Evolutionary conservation across 1,140 invertebrate species (phyloP).

Genomic region (Caerostris darwini): DNA sequence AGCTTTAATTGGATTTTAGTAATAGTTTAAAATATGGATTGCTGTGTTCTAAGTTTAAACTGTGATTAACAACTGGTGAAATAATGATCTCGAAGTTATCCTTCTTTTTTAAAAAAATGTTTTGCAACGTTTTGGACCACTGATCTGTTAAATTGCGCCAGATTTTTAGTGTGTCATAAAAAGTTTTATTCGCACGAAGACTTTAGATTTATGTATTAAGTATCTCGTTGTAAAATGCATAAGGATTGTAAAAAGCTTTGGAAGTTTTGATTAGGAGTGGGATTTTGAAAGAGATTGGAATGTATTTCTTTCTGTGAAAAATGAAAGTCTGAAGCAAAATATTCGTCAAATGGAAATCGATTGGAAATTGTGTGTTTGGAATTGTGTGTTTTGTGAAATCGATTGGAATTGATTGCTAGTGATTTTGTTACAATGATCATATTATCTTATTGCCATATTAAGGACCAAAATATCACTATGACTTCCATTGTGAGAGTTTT

Average conservation of each 20-base stretch:
- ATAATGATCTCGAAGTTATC: neutral
- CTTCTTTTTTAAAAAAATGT: neutral
- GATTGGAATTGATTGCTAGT: no score
- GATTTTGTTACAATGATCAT: no score
- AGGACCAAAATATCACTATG: no score
- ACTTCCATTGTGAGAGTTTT: no score
- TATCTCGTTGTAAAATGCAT: neutral
- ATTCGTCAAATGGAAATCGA: no score
- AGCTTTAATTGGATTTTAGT: neutral
- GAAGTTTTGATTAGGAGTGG: neutral
- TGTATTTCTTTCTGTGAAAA: no score
- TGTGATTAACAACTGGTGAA: neutral
- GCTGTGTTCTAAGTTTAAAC: neutral
- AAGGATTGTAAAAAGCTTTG: neutral
- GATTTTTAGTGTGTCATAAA: constrained; percentile 42
- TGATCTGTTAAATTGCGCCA: constrained; percentile 59
- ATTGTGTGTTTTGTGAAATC: no score
- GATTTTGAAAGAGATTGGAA: no score
- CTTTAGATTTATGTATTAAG: neutral
- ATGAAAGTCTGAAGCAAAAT: no score
- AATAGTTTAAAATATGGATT: neutral
- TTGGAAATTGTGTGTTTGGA: no score
- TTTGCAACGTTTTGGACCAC: constrained; percentile 26
- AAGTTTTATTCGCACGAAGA: constrained; percentile 20
- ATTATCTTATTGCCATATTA: no score